Evolutionary conservation across 2,797 vertebrate species (phyloP), one percentile per base, ranked within the genome.

Genomic region (Rachycentron canadum): DNA sequence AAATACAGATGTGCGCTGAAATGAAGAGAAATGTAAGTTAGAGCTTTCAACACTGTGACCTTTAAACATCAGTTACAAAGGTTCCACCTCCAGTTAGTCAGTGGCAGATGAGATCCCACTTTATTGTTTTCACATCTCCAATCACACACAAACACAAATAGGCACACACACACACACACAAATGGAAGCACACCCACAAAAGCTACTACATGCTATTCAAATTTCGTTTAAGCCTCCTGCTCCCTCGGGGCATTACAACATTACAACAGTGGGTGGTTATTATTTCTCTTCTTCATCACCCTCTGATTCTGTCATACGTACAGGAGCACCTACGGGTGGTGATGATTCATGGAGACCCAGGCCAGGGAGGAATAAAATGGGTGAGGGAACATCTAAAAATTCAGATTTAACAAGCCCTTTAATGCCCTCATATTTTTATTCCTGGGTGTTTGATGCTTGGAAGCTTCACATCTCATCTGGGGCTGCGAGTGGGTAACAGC

Each of bases 251-350:
- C 65, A 52, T 78, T 71, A 71, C 53, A 84, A 45, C 82, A 74
- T 80, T 71, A 73, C 53, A 84, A 41, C 82, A 74, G 82, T 85
- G 70, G 85, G 85, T 79, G 69, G 81, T 79, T 79, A 78, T 89
- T 76, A 86, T 78, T 85, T 72, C 66, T 79, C 64, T 81, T 78
- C 76, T 88, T 85, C 68, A 76, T 75, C 76, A 60, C 71, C 78
- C 76, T 85, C 70, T 82, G 72, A 76, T 88, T 83, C 70, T 77
- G 79, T 84, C 57, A 56, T 64, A 57, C 76, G 60, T 61, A 75
- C 62, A 69, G 65, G 56, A 70, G 56, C 63, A 76, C 73, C 78
- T 76, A 30, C 58, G 69, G 85, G 59, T 61, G 67, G n/a, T 26
- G 56, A 69, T 81, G 84, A 85, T 77, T 82, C 81, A 80, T 34